Evolutionary conservation across 2,888 invertebrate species (phyloP), one percentile per base, ranked within the genome.

Genomic region (Antitype chi): DNA sequence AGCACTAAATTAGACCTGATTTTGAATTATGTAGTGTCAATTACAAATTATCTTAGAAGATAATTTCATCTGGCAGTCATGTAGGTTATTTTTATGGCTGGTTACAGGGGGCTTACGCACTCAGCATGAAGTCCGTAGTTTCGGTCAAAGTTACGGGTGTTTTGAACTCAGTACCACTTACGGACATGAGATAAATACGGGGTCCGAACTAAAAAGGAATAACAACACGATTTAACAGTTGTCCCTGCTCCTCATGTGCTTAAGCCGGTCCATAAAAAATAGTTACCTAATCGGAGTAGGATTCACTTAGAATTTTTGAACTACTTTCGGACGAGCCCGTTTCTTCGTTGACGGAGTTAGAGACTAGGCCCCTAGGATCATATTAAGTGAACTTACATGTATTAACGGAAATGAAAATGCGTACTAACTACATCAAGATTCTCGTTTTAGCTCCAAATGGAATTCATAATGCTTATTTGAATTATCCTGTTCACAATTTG

Each of bases 401-500:
- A 32, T 55, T 52, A 70, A 59, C 55, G 62, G 68, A 78, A 86
- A 66, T 82, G 52, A 77, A 82, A 74, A 82, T 72, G 59, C n/a
- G 60, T 74, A 70, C 82, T 85, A 66, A 85, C 60, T 76, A 68
- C 49, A 53, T 59, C 47, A 3, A 77, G 76, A 47, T 59, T 71
- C 78, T 17, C 82, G 70, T 75, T 70, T 69, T 63, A 63, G 28
- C 63, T 63, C 25, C 43, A 28, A 69, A 74, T 78, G 52, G 38
- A 73, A 75, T 75, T 67, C 6, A 38, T 38, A 38, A 38, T 70
- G 73, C 73, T 83, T 78, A 75, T 78, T 71, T 66, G 38, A 69
- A 70, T 83, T 86, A 86, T 86, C 72, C 70, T 75, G 75, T 73
- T 78, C 28, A 72, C 69, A 74, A 83, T 84, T 83, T 49, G 73